phyloP scores from a whole-genome alignment of 2,113 vertebrate species.

The Mormyrus lacerda region DNA sequence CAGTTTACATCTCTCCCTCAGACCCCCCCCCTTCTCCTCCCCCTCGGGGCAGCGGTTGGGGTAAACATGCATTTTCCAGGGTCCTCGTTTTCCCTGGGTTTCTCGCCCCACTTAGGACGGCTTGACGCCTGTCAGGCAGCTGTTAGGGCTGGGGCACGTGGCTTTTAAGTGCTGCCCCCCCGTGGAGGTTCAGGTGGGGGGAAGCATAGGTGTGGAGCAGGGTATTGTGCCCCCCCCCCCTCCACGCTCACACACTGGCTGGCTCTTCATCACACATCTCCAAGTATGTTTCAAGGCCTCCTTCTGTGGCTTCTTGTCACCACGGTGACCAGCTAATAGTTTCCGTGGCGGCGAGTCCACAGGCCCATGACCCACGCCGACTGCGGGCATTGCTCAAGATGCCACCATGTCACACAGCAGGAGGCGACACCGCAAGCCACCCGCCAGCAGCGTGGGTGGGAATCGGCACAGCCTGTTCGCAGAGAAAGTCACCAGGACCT shows the following conservation, averaged over 20 bases:
- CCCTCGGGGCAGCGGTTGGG: conserved; percentile 7
- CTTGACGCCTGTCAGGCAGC: conserved; percentile 53
- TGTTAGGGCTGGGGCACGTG: conserved; percentile 67
- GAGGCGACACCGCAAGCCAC: not conserved
- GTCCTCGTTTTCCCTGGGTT: conserved; percentile 44
- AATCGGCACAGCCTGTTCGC: not conserved
- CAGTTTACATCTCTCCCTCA: not conserved
- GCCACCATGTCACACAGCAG: not conserved
- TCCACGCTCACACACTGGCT: not conserved
- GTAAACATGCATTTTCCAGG: conserved; percentile 63
- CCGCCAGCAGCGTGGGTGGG: not conserved
- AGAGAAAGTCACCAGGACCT: not conserved
- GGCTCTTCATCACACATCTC: not conserved
- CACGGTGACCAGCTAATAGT: not conserved
- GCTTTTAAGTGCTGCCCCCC: conserved; percentile 67
- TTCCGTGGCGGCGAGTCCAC: not conserved
- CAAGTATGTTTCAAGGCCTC: not conserved
- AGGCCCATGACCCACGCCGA: not conserved
- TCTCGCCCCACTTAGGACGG: conserved; percentile 52
- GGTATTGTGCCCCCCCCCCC: not conserved
- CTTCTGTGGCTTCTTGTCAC: not conserved
- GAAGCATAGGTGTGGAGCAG: conserved; percentile 26
- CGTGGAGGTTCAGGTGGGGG: conserved; percentile 34
- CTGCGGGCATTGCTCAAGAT: not conserved
- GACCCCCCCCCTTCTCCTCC: not conserved